Base-by-base conservation (phyloP, 53 echinoderm and acorn worm species). In the Patiria pectinifera region DNA sequence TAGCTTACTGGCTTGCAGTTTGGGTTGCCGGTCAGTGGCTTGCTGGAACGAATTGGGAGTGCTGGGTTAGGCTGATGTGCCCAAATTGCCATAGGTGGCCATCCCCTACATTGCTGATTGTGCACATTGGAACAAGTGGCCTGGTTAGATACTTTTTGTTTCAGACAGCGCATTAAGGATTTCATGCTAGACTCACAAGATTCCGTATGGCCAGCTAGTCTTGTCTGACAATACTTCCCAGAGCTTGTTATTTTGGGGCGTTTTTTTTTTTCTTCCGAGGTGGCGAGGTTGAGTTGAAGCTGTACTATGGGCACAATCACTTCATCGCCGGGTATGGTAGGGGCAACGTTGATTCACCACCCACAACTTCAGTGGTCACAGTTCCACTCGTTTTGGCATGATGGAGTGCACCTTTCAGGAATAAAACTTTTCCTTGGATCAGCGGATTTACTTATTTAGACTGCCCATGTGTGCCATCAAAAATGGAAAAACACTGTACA, bases 291-390 rank as follows among this genome's bases (percentile, higher is more conserved):
- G 18, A 14, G 80, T 6, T 4, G 80, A 35, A 35, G 35, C 35
- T 35, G 35, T 35, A 35, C 35, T 35, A 35, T 35, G 35, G 35
- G 35, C 35, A 35, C 35, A 35, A 35, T 35, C 35, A 35, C 35
- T 35, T 35, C 0, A 35, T 35, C 18, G 14, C 45, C 13, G 14
- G 18, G 18, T 45, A 80, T 4, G 45, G 45, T 48, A 45, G 80
- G 80, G 49, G 83, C 83, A 24, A 59, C 24, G 22, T 61, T 83
- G 2, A 18, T 85, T 44, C 69, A 85, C n/a, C 69, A 85, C 22
- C 70, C 85, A 24, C 85, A 85, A 62, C 43, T 85, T 46, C 22
- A 66, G 24, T 85, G 69, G 85, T 85, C 85, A 2, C 4, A 63
- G 24, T 85, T 70, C 48, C 24, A 62, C n/a, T 62, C 69, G 2